A percentile compares a stretch with the other conserved stretches of the same genome.
Conservation (phyloP, 2,113 vertebrate genomes). For the Leptocoma aspasia region DNA sequence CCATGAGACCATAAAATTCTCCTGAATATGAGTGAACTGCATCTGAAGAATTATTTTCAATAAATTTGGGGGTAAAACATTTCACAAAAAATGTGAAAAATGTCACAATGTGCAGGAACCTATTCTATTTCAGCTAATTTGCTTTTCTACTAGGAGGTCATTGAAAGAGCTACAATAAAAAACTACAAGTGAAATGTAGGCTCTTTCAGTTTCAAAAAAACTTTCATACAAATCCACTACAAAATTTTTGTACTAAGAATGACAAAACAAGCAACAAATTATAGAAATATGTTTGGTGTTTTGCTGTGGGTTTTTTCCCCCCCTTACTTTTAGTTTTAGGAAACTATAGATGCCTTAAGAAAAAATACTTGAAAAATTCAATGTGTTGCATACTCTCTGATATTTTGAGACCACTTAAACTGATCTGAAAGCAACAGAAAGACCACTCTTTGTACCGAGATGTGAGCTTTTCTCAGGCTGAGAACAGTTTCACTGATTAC, state of each 20-base stretch:
- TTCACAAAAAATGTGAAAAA: not conserved
- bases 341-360: not conserved
- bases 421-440: not conserved
- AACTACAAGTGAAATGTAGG: not conserved
- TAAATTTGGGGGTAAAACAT: not conserved
- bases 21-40: not conserved
- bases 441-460: not conserved
- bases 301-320: fast-evolving
- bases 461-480: not conserved
- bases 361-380: not conserved
- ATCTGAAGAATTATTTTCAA: not conserved
- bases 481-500: not conserved
- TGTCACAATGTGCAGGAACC: not conserved
- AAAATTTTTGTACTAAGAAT: not conserved
- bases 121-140: not conserved
- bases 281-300: not conserved
- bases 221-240: not conserved
- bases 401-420: not conserved
- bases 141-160: not conserved
- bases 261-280: not conserved
- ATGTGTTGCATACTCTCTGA: not conserved
- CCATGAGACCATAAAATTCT: not conserved
- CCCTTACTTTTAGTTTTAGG: not conserved
- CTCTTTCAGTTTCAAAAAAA: not conserved
- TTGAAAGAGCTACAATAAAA: not conserved